Percentiles rank a stretch among this genome's conserved stretches.
Evolutionary conservation across 2,888 invertebrate species (phyloP).

Genomic region (Polylopha cassiicola): DNA sequence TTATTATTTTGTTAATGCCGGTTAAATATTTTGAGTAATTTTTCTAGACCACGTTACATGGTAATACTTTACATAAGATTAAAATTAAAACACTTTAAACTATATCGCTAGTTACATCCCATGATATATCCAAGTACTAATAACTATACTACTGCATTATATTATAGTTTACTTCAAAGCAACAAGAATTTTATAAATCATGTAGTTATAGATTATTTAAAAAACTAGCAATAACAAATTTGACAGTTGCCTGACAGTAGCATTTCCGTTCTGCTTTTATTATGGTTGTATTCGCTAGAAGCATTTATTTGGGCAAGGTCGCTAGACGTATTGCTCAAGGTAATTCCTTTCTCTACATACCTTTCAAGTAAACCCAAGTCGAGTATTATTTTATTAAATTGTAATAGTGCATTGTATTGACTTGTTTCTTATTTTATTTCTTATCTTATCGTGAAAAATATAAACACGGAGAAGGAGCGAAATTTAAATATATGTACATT

Average conservation of each 20-base stretch:
- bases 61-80: background rate
- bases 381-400: slow-evolving; percentile 9
- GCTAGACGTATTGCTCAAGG: slow-evolving; percentile 55
- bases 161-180: too few relatives aligned
- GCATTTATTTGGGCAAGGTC: slow-evolving; percentile 46
- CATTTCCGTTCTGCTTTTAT: slow-evolving; percentile 5
- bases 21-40: background rate
- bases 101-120: too few relatives aligned
- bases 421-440: background rate
- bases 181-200: too few relatives aligned
- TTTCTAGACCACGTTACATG: background rate
- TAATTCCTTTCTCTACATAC: slow-evolving; percentile 49
- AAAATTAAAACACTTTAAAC: too few relatives aligned
- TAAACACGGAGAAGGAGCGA: slow-evolving; percentile 23
- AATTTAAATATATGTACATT: slow-evolving; percentile 23
- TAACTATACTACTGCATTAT: too few relatives aligned
- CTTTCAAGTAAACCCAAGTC: too few relatives aligned
- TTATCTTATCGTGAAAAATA: slow-evolving; percentile 3
- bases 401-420: slow-evolving; percentile 7
- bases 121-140: too few relatives aligned
- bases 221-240: slow-evolving; percentile 9
- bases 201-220: too few relatives aligned
- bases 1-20: background rate
- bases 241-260: slow-evolving; percentile 11
- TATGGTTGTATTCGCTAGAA: slow-evolving; percentile 36